Conservation (phyloP, 2,797 vertebrate genomes). For the Micropoecilia bifurca region DNA sequence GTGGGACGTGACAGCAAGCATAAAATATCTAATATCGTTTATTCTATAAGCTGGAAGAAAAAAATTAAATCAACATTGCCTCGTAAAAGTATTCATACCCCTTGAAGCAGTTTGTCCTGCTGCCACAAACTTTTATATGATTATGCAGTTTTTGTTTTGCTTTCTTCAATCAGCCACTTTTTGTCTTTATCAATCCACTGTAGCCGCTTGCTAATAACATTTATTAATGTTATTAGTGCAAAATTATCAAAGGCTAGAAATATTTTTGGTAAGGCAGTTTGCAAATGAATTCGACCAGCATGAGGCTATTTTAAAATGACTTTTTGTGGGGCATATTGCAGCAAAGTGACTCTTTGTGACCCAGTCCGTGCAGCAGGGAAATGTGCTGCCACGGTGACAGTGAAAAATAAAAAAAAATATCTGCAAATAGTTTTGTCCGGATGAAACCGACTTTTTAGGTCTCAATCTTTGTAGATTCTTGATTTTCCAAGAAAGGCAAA, state of each 20-base stretch:
- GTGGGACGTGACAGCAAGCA: neutral
- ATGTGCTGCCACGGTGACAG: conserved; percentile 22
- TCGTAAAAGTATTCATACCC: neutral
- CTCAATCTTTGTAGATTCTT: conserved; percentile 8
- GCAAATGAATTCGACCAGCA: neutral
- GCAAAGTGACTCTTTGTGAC: conserved; percentile 21
- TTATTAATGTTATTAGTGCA: neutral
- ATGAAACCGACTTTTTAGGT: conserved; percentile 35
- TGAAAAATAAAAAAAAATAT: neutral
- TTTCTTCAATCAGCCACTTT: too few relatives aligned
- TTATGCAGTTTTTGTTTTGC: neutral
- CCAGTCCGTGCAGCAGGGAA: conserved; percentile 3
- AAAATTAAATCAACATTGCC: neutral
- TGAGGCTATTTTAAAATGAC: neutral
- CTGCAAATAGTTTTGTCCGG: conserved; percentile 27
- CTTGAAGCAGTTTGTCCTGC: neutral
- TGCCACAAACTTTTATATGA: neutral
- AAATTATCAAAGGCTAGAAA: neutral
- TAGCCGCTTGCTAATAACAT: neutral
- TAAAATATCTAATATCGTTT: neutral
- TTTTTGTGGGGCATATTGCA: neutral
- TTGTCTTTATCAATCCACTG: neutral
- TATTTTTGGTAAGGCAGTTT: neutral
- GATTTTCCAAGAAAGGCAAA: conserved; percentile 41
- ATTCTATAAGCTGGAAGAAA: neutral